A percentile compares a stretch with the other conserved stretches of the same genome.
Evolutionary conservation across 2,797 vertebrate species (phyloP).

Genomic region (Betta splendens): DNA sequence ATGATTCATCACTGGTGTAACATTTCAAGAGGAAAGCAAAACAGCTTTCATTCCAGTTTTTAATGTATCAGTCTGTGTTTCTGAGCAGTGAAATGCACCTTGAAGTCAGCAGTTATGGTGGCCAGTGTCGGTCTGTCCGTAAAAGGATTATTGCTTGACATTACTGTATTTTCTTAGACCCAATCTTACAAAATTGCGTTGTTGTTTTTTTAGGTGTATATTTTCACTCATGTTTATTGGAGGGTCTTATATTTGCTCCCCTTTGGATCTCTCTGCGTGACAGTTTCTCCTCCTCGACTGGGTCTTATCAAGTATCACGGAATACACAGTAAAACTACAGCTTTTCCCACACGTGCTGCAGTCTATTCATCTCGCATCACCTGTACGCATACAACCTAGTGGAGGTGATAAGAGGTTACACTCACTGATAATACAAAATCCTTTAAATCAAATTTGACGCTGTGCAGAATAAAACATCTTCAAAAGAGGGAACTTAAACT

Average conservation of each 20-base stretch:
- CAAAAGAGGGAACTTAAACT: neutral
- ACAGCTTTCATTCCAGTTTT: constrained; percentile 35
- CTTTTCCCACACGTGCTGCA: neutral
- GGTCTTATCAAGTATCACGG: neutral
- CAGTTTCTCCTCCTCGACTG: neutral
- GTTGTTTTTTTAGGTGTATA: neutral
- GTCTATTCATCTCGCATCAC: neutral
- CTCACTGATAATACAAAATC: neutral
- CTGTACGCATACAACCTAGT: neutral
- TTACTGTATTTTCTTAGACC: too few relatives aligned
- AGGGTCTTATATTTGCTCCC: neutral
- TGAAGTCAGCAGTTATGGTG: constrained; percentile 41
- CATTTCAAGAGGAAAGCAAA: constrained; percentile 48
- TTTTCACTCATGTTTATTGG: constrained; percentile 11
- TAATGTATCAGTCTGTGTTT: constrained; percentile 51
- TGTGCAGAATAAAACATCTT: neutral
- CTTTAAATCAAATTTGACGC: neutral
- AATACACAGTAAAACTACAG: neutral
- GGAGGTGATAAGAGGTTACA: neutral
- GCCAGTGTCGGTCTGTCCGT: too few relatives aligned
- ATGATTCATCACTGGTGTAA: constrained; percentile 46
- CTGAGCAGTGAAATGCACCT: constrained; percentile 37
- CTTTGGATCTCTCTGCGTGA: neutral
- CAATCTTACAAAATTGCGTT: neutral
- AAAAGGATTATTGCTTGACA: too few relatives aligned